These are phyloP conservation scores for Ceratoteleas bidentatus DNA, from an alignment of 1,140 invertebrate genomes.

Conservation along the genomic window DNA sequence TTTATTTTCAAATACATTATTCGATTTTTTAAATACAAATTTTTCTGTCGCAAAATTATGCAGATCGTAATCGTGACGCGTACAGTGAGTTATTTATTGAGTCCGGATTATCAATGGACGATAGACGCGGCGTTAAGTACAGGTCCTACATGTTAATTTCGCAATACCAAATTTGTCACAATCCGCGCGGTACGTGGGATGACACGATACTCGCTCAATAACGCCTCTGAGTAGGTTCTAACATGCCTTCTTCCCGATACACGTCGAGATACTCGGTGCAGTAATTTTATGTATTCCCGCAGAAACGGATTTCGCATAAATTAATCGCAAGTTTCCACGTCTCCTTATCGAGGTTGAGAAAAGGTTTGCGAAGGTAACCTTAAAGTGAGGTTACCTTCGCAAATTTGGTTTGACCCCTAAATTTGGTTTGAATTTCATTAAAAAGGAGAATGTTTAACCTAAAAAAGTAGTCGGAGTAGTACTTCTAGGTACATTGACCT, in stretches of 20 bases:
- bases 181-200: conserved; percentile 33
- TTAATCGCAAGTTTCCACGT: conserved; percentile 3
- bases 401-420: too few relatives aligned
- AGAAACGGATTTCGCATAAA: conserved; percentile 8
- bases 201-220: conserved; percentile 49
- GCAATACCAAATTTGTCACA: conserved; percentile 49
- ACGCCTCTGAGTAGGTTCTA: conserved; percentile 36
- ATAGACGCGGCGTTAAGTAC: conserved; percentile 37
- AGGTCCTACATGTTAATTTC: conserved; percentile 41
- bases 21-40: too few relatives aligned
- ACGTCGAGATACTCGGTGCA: conserved; percentile 17
- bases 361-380: background rate
- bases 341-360: conserved; percentile 1
- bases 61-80: background rate
- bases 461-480: too few relatives aligned
- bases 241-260: conserved; percentile 41
- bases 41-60: conserved; percentile 6
- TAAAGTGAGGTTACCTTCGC: too few relatives aligned
- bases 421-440: too few relatives aligned
- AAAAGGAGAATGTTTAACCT: too few relatives aligned
- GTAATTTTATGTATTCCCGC: conserved; percentile 18
- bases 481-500: too few relatives aligned
- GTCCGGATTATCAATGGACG: conserved; percentile 36
- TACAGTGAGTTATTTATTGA: conserved; percentile 34
- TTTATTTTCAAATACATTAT: too few relatives aligned